Percentiles rank a stretch among this genome's conserved stretches.
These are phyloP conservation scores for Tragelaphus imberbis DNA, from an alignment of 2,113 vertebrate species.

Conservation along the genomic window DNA sequence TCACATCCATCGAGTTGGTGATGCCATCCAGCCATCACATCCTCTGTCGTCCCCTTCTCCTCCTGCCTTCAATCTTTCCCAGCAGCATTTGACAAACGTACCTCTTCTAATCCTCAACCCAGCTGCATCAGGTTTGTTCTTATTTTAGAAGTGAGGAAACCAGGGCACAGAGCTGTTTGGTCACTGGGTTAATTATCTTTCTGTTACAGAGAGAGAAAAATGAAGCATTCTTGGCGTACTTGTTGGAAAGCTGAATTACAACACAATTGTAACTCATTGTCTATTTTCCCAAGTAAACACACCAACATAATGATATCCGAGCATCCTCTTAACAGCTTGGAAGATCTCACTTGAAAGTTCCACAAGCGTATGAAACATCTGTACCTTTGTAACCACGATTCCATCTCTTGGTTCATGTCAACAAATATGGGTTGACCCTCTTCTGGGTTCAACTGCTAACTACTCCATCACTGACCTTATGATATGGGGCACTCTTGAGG, in stretches of 20 bases:
- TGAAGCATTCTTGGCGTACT: neutral
- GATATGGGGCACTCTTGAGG: too few relatives aligned
- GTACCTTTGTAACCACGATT: rapidly evolving
- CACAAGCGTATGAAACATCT: neutral
- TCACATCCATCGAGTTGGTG: neutral
- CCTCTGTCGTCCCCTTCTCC: neutral
- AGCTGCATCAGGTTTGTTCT: neutral
- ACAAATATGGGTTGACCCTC: too few relatives aligned
- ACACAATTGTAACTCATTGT: neutral
- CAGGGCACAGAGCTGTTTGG: neutral
- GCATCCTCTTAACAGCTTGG: neutral
- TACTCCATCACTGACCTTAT: neutral
- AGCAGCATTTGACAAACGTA: neutral
- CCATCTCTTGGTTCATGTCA: neutral
- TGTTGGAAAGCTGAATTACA: neutral
- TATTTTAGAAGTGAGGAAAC: neutral
- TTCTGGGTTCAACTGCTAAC: neutral
- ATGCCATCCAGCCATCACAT: neutral
- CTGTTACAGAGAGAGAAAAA: neutral
- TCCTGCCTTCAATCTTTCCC: neutral
- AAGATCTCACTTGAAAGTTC: neutral
- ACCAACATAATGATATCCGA: neutral
- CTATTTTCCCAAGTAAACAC: neutral
- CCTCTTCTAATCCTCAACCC: neutral
- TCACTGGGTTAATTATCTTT: neutral